Evolutionary conservation across 53 echinoderm and acorn worm species (phyloP).

Genomic region (Patiria pectinifera): DNA sequence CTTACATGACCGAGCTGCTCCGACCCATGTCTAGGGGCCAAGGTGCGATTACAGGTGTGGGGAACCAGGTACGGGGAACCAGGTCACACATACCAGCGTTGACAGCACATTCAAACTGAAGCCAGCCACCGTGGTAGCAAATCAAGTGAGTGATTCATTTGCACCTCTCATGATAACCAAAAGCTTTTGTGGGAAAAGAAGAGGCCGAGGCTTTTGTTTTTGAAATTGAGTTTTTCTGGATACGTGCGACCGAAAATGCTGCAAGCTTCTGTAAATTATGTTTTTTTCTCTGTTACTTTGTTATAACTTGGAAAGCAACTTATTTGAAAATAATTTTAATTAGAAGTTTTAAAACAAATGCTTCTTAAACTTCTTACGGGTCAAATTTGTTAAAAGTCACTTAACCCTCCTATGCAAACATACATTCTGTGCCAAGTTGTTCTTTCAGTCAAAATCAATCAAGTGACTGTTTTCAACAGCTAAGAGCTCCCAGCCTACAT

Average conservation of each 20-base stretch:
- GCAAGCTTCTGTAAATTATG: not conserved
- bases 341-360: too few species aligned
- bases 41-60: constrained; percentile 11
- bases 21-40: constrained; percentile 20
- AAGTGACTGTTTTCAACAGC: too few species aligned
- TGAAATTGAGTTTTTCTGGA: not conserved
- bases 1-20: constrained; percentile 51
- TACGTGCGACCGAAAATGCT: constrained; percentile 21
- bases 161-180: constrained; percentile 43
- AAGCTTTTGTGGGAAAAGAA: not conserved
- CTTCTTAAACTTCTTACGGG: too few species aligned
- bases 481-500: too few species aligned
- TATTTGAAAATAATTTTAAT: too few species aligned
- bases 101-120: constrained; percentile 37
- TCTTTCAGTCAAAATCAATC: too few species aligned
- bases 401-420: too few species aligned
- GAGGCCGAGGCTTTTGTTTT: constrained; percentile 19
- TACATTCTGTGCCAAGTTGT: too few species aligned
- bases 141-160: constrained; percentile 34
- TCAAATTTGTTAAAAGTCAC: too few species aligned
- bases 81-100: constrained; percentile 37
- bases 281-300: too few species aligned
- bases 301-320: too few species aligned
- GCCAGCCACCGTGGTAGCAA: constrained; percentile 33
- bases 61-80: constrained; percentile 7